Base-by-base conservation (phyloP, 1,140 invertebrate species). In the Hestina assimilis region DNA sequence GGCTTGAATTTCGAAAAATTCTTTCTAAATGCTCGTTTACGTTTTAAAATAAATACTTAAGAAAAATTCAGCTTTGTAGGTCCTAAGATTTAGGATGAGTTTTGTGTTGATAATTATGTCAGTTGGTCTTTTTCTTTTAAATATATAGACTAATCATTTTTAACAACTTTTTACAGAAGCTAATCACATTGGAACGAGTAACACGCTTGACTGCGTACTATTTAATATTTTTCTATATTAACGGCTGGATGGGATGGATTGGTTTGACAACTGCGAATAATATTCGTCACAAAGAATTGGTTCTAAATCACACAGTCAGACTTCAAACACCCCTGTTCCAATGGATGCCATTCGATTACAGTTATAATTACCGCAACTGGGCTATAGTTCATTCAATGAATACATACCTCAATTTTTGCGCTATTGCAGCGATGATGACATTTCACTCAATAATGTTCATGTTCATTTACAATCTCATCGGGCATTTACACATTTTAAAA, bases 341-440 rank as follows among this genome's bases (percentile, higher is more conserved):
- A 9, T 70, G 64, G 63, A 54, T 63, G 47, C 76, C 73, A 8
- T 66, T 71, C 17, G 76, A 76, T 23, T 75, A 76, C 5, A 56
- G 55, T 12, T 69, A 73, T 28, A 66, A 70, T 38, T 65, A 53
- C 14, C 33, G 29, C 4, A 65, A 67, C 3, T 77, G 66, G 66
- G 14, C 66, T 7, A 28, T 63, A 2, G 41, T 72, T 8, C 67
- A 76, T 24, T 24, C 12, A 1, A 29, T 68, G 0, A 70, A 70
- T 33, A 21, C 26, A 9, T 60, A 71, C 19, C n/a, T 69, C 2
- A 51, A 57, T 3, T 46, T 15, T 2, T 53, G 31, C 21, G 69
- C 47, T 1, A 57, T 65, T n/a, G 26, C 43, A 6, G 42, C 63
- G 4, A 56, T 79, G 7, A 46, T 57, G 5, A 48, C 52, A 7